Percentiles rank a stretch among this genome's conserved stretches.
Evolutionary conservation across 1,140 invertebrate species (phyloP).

Genomic region (Lanistes nyassanus): DNA sequence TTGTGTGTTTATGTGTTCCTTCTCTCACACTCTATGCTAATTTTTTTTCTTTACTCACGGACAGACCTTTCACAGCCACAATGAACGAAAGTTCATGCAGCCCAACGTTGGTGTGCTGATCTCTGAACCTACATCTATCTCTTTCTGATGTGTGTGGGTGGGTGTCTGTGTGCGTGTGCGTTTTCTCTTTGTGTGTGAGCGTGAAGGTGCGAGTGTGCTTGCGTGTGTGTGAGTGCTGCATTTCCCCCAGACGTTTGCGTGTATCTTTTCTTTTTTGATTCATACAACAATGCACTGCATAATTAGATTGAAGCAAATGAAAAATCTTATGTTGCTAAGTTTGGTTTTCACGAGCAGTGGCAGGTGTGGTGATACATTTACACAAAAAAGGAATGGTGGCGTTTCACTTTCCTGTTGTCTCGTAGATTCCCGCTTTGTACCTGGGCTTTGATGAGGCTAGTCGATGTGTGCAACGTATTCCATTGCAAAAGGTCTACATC

Average conservation of each 20-base stretch:
- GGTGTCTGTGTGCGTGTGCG: not conserved
- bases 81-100: no score
- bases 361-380: no score
- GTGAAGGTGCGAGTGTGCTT: not conserved
- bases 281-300: not conserved
- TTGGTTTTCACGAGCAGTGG: no score
- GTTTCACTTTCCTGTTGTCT: no score
- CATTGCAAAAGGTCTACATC: no score
- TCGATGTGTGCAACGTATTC: no score
- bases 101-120: no score
- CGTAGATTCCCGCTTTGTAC: no score
- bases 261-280: not conserved
- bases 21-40: slow-evolving; percentile 7
- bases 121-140: not conserved
- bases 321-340: not conserved
- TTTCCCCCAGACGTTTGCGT: not conserved
- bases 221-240: slow-evolving; percentile 2
- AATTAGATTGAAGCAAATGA: not conserved
- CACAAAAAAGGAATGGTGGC: no score
- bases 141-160: not conserved
- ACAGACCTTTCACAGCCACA: no score
- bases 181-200: slow-evolving; percentile 1
- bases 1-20: slow-evolving; percentile 6
- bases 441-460: no score
- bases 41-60: not conserved